Conservation (phyloP, 2,888 invertebrate species). For the Coelopa pilipes region DNA sequence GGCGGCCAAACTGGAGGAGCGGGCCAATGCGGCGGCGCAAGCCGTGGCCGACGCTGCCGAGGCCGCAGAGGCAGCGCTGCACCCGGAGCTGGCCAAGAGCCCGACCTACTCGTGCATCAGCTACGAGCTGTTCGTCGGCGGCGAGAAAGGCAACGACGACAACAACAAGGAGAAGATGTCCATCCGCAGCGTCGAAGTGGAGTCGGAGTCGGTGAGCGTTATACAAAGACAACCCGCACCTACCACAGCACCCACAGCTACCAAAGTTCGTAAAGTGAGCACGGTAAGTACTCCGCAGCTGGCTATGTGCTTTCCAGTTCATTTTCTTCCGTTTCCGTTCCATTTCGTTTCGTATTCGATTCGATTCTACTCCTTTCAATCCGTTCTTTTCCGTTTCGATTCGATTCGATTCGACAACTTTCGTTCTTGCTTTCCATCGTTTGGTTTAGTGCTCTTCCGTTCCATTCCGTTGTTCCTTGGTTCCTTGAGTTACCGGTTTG, state of each 20-base stretch:
- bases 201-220: slow-evolving; percentile 91
- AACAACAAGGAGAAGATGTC: slow-evolving; percentile 92
- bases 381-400: slow-evolving; percentile 36
- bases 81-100: slow-evolving; percentile 81
- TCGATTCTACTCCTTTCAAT: slow-evolving; percentile 11
- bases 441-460: slow-evolving; percentile 34
- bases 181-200: slow-evolving; percentile 87
- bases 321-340: slow-evolving; percentile 43
- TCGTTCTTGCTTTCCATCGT: not conserved
- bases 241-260: slow-evolving; percentile 68
- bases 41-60: slow-evolving; percentile 68
- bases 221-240: slow-evolving; percentile 70
- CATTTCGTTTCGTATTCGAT: slow-evolving; percentile 36
- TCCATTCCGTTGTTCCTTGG: slow-evolving; percentile 42
- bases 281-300: slow-evolving; percentile 78
- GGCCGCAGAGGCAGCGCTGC: slow-evolving; percentile 68
- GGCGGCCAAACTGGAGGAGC: slow-evolving; percentile 68
- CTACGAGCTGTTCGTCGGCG: slow-evolving; percentile 90
- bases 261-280: slow-evolving; percentile 90
- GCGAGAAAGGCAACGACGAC: slow-evolving; percentile 89
- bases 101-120: slow-evolving; percentile 93
- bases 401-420: not conserved
- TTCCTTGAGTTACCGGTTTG: no score
- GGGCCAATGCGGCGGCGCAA: slow-evolving; percentile 75
- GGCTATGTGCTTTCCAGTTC: slow-evolving; percentile 56